A percentile compares a stretch with the other conserved stretches of the same genome.
Conservation (phyloP, 2,797 vertebrate genomes). For the Decapterus maruadsi region DNA sequence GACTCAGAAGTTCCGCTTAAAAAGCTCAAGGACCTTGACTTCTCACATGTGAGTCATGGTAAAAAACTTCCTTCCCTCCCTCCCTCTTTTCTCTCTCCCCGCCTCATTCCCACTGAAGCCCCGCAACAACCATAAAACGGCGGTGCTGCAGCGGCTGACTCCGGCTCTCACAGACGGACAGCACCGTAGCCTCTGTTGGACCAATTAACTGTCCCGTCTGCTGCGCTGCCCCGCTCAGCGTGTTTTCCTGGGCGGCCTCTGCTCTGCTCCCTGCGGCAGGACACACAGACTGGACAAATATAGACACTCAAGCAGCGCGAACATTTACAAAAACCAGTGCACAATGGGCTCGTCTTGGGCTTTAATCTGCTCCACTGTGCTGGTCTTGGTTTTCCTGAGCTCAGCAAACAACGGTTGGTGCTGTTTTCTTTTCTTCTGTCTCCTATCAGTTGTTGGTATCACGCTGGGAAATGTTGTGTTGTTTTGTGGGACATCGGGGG, state of each 20-base stretch:
- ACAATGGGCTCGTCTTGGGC: constrained; percentile 58
- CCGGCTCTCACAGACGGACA: constrained; percentile 25
- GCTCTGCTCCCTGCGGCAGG: neutral
- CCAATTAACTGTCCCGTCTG: constrained; percentile 40
- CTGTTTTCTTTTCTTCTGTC: neutral
- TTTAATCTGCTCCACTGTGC: constrained; percentile 30
- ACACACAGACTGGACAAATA: neutral
- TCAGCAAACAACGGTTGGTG: constrained; percentile 71
- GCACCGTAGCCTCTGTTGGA: constrained; percentile 24
- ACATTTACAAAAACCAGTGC: neutral
- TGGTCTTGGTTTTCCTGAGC: constrained; percentile 41
- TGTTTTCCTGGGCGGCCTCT: constrained; percentile 46
- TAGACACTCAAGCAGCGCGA: neutral
- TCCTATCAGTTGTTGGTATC: neutral
- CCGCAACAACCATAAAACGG: constrained; percentile 32
- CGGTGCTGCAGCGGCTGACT: neutral
- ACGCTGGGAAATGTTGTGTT: neutral
- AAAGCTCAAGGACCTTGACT: constrained; percentile 1
- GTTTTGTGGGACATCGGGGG: neutral
- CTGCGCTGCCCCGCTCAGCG: constrained; percentile 22
- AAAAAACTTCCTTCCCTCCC: constrained; percentile 60
- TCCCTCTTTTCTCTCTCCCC: constrained; percentile 6
- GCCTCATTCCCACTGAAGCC: constrained; percentile 12
- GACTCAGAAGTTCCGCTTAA: neutral
- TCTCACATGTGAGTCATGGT: constrained; percentile 67